Evolutionary conservation across 2,888 invertebrate genomes (phyloP), one percentile per base, ranked within the genome.

Genomic region (Pyrocoelia pectoralis): DNA sequence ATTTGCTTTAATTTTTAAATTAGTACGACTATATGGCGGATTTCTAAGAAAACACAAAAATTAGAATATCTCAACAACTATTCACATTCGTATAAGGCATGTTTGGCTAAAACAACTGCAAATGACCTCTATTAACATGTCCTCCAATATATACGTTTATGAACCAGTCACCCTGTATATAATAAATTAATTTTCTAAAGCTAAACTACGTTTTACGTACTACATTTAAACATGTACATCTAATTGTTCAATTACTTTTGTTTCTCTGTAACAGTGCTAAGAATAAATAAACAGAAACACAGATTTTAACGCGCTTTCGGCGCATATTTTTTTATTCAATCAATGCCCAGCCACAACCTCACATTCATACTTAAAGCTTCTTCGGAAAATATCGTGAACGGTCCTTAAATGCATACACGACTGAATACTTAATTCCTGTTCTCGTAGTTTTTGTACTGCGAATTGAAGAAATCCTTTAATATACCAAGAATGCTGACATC

Each of bases 381-480:
- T n/a, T 10, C 33, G 33, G 1, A 46, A 6, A 14, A 14, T 41
- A n/a, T n/a, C n/a, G n/a, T n/a, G n/a, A n/a, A n/a, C n/a, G 2
- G 8, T 41, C 13, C 12, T 41, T 41, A 41, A 41, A 18, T 13
- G n/a, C 43, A n/a, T 9, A 15, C 40, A 13, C 40, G 12, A 43
- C 13, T 29, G 48, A 49, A 17, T 14, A 41, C 14, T 51, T 52
- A 62, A 14, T 58, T 57, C 13, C 43, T 24, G 1, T 54, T 33
- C 8, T 51, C 38, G 28, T 56, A 40, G 56, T 56, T 54, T 51
- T 58, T 61, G 52, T 76, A 75, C n/a, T 33, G 33, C n/a, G 77
- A 72, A 65, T 73, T 76, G 65, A 80, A 80, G 63, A 80, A 78
- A 60, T 78, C 77, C 54, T 75, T 72, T n/a, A 81, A 66, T 33